phyloP scores from a whole-genome alignment of 2,113 vertebrate genomes.

The Bombycilla garrulus region DNA sequence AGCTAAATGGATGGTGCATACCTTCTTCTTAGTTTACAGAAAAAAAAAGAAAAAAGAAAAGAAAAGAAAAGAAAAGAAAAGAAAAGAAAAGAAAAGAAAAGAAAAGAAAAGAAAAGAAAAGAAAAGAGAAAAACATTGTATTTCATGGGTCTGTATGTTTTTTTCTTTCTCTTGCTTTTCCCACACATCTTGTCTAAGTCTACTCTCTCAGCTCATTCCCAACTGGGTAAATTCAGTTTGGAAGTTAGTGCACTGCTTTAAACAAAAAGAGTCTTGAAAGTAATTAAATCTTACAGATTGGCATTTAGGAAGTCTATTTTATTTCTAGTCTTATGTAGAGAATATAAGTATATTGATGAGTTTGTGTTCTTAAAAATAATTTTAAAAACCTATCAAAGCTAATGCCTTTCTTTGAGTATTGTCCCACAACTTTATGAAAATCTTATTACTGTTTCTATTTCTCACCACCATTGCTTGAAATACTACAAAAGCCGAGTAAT shows the following conservation, averaged over 20 bases:
- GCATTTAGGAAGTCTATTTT: neutral
- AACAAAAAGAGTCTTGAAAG: neutral
- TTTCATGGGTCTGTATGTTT: neutral
- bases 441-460: neutral
- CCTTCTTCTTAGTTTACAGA: neutral
- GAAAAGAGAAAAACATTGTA: neutral
- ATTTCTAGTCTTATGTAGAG: neutral
- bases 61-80: neutral
- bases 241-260: neutral
- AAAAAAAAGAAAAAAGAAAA: neutral
- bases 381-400: neutral
- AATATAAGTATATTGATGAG: neutral
- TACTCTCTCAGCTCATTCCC: neutral
- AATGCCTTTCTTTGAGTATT: neutral
- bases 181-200: neutral
- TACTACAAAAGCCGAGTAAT: neutral
- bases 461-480: neutral
- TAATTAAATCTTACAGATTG: neutral
- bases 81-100: no score
- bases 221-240: neutral
- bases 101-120: neutral
- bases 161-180: neutral
- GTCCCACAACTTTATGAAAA: neutral
- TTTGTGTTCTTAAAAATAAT: neutral
- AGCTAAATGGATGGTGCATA: neutral